A percentile compares a stretch with the other conserved stretches of the same genome.
These are phyloP conservation scores for Stenolophus ochropezus DNA, from an alignment of 2,888 invertebrate species.

Conservation along the genomic window DNA sequence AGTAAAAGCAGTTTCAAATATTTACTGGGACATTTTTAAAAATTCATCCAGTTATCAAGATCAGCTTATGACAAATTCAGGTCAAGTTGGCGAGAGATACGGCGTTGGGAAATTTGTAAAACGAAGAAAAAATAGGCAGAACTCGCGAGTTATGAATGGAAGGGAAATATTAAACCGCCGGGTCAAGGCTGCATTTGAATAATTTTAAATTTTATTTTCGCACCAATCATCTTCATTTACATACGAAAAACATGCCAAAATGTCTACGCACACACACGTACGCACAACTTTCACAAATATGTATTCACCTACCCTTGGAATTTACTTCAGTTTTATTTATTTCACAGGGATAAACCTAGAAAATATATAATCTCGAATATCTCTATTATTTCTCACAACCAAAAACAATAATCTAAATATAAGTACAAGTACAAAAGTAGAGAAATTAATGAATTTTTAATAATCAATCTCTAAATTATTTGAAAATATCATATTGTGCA, in stretches of 20 bases:
- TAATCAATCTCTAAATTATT: too few relatives aligned
- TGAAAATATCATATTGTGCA: too few relatives aligned
- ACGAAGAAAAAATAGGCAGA: neutral
- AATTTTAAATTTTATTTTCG: constrained; percentile 18
- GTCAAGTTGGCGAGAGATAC: neutral
- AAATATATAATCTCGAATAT: too few relatives aligned
- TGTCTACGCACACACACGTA: neutral
- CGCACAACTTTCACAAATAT: neutral
- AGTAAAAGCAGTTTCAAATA: too few relatives aligned
- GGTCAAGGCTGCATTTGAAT: constrained; percentile 17
- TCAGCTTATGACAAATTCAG: neutral
- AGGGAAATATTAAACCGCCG: neutral
- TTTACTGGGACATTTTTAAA: neutral
- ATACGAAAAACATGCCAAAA: neutral
- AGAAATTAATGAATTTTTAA: too few relatives aligned
- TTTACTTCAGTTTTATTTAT: too few relatives aligned
- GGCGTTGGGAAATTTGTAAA: neutral
- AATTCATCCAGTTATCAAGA: neutral
- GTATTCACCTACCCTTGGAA: too few relatives aligned
- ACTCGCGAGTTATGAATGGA: constrained; percentile 8
- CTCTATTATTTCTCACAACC: too few relatives aligned
- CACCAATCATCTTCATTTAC: neutral
- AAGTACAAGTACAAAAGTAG: too few relatives aligned
- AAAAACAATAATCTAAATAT: too few relatives aligned
- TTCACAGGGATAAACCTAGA: too few relatives aligned